Evolutionary conservation across 2,888 invertebrate genomes (phyloP).

Genomic region (Diaperis boleti): DNA sequence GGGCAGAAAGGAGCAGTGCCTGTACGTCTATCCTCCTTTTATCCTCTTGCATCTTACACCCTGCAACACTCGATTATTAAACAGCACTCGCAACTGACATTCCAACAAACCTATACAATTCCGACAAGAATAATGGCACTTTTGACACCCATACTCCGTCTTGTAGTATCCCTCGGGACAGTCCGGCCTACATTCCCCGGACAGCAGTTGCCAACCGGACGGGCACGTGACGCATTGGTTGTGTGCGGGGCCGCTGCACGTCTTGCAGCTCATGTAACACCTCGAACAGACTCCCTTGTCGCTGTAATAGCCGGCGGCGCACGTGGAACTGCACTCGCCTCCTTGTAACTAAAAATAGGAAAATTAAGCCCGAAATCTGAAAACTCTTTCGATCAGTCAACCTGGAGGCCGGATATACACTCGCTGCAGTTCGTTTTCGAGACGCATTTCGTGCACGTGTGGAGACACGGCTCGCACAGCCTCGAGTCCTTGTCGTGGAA

Average conservation of each 20-base stretch:
- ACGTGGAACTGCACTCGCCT: constrained; percentile 84
- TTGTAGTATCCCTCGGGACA: constrained; percentile 91
- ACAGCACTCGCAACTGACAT: not conserved
- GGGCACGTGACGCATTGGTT: constrained; percentile 90
- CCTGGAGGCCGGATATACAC: constrained; percentile 80
- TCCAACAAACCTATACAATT: constrained; percentile 80
- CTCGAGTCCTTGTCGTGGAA: constrained; percentile 76
- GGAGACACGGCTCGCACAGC: constrained; percentile 81
- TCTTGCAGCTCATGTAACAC: constrained; percentile 87
- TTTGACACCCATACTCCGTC: constrained; percentile 84
- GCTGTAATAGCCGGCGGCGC: constrained; percentile 86
- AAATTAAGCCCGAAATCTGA: not conserved
- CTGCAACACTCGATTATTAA: constrained; percentile 51
- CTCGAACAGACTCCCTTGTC: constrained; percentile 86
- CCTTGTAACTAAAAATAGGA: constrained; percentile 73
- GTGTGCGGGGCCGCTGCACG: constrained; percentile 86
- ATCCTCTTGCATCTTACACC: constrained; percentile 64
- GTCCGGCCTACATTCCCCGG: constrained; percentile 86
- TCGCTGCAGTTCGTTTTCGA: constrained; percentile 85
- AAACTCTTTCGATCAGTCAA: constrained; percentile 40
- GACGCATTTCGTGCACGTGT: constrained; percentile 82
- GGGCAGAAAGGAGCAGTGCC: constrained; percentile 63
- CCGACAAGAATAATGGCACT: constrained; percentile 90
- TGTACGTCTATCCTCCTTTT: constrained; percentile 65
- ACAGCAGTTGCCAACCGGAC: constrained; percentile 82